Conservation (phyloP, 2,797 vertebrate species). For the Chelon labrosus region DNA sequence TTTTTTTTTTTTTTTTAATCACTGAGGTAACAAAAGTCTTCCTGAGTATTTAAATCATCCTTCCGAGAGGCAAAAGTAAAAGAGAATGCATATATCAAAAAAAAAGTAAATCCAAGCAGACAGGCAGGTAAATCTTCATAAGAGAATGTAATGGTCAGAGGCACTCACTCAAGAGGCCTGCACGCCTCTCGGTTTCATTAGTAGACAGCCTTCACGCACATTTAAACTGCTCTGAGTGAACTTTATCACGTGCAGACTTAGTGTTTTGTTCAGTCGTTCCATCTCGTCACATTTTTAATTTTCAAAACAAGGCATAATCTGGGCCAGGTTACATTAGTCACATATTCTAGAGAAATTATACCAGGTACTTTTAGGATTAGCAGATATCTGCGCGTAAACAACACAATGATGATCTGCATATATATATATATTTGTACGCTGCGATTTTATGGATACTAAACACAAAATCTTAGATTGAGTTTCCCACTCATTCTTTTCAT, state of each 20-base stretch:
- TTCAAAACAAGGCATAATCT: conserved; percentile 20
- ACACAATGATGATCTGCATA: conserved; percentile 37
- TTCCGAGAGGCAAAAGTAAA: conserved; percentile 74
- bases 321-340: conserved; percentile 4
- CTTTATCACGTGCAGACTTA: conserved; percentile 17
- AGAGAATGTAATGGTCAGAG: conserved; percentile 41
- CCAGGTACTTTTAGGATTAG: conserved; percentile 23
- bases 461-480: conserved; percentile 39
- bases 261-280: conserved; percentile 15
- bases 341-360: conserved; percentile 27
- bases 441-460: conserved; percentile 28
- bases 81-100: conserved; percentile 67
- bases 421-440: not conserved
- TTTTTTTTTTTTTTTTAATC: conserved; percentile 76
- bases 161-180: conserved; percentile 32
- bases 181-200: conserved; percentile 9
- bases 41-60: conserved; percentile 84
- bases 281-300: conserved; percentile 8
- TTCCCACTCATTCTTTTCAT: conserved; percentile 23
- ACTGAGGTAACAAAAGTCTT: conserved; percentile 84
- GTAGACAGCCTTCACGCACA: conserved; percentile 11
- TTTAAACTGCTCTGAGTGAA: conserved; percentile 20
- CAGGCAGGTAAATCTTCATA: conserved; percentile 53
- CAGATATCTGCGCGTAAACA: conserved; percentile 45
- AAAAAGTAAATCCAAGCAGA: conserved; percentile 55